Percentiles rank a stretch among this genome's conserved stretches.
These are phyloP conservation scores for Papilio elwesi DNA, from an alignment of 2,888 invertebrate species.

Conservation along the genomic window DNA sequence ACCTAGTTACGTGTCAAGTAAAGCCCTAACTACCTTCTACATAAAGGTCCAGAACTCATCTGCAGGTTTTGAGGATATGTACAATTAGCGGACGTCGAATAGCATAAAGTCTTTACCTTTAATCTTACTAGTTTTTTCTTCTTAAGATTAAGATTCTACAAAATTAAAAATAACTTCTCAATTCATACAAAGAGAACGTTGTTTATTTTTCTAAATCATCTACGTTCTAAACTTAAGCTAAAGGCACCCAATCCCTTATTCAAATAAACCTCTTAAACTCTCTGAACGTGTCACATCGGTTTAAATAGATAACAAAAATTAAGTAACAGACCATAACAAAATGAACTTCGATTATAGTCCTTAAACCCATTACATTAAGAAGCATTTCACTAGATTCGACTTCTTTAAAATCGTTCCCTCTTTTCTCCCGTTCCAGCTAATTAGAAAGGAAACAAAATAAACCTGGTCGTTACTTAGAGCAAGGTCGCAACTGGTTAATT, in stretches of 20 bases:
- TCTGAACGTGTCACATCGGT: slow-evolving; percentile 37
- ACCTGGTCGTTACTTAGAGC: slow-evolving; percentile 62
- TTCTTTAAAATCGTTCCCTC: slow-evolving; percentile 45
- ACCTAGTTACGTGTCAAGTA: too few species aligned
- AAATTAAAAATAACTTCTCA: neutral
- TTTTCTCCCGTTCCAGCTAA: slow-evolving; percentile 57
- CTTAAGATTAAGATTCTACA: neutral
- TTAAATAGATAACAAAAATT: slow-evolving; percentile 39
- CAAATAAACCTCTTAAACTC: slow-evolving; percentile 38
- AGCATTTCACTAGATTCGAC: slow-evolving; percentile 36
- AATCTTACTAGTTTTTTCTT: neutral
- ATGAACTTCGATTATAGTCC: slow-evolving; percentile 43
- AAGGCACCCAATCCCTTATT: slow-evolving; percentile 35
- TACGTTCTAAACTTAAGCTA: slow-evolving; percentile 31
- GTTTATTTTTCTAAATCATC: slow-evolving; percentile 15
- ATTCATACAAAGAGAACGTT: neutral
- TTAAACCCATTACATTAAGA: slow-evolving; percentile 42
- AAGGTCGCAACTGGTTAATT: slow-evolving; percentile 65
- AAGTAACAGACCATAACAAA: slow-evolving; percentile 18
- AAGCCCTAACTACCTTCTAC: too few species aligned
- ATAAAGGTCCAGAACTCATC: too few species aligned
- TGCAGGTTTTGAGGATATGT: too few species aligned
- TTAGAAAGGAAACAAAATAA: slow-evolving; percentile 69
- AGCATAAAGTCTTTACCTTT: too few species aligned
- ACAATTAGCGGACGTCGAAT: too few species aligned